A percentile compares a stretch with the other conserved stretches of the same genome.
Evolutionary conservation across 2,888 invertebrate species (phyloP).

Genomic region (Parnassius glacialis): DNA sequence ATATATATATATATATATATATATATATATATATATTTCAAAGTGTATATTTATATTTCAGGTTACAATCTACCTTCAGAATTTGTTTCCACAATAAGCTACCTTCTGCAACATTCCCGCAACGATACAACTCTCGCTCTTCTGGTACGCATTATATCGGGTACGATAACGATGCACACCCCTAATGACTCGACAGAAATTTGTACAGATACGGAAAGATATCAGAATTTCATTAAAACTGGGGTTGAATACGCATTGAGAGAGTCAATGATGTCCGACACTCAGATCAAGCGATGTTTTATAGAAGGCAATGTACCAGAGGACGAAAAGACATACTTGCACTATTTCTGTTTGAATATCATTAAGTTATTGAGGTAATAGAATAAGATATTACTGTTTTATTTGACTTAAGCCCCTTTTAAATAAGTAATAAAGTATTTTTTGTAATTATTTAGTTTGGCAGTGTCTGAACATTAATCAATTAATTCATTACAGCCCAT

Average conservation of each 20-base stretch:
- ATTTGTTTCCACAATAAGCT: conserved; percentile 82
- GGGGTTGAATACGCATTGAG: conserved; percentile 70
- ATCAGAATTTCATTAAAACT: conserved; percentile 58
- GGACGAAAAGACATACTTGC: conserved; percentile 70
- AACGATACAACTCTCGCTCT: conserved; percentile 82
- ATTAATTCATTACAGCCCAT: too few species aligned
- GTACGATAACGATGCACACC: conserved; percentile 77
- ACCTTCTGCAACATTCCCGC: conserved; percentile 81
- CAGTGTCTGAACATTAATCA: too few species aligned
- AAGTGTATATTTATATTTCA: conserved; percentile 36
- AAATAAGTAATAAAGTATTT: too few species aligned
- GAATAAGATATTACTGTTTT: not conserved
- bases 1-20: too few species aligned
- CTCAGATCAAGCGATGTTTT: conserved; percentile 60
- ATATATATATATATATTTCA: too few species aligned
- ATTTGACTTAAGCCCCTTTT: too few species aligned
- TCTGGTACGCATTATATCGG: conserved; percentile 82
- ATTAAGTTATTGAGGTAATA: conserved; percentile 64
- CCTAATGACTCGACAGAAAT: conserved; percentile 61
- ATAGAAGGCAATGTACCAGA: conserved; percentile 46
- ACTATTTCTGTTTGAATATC: conserved; percentile 66
- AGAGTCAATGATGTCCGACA: conserved; percentile 62
- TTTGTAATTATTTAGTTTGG: too few species aligned
- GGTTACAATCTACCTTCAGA: conserved; percentile 83
- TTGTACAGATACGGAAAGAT: conserved; percentile 60